Conservation (phyloP, 2,797 vertebrate species). For the Girardinus metallicus region DNA sequence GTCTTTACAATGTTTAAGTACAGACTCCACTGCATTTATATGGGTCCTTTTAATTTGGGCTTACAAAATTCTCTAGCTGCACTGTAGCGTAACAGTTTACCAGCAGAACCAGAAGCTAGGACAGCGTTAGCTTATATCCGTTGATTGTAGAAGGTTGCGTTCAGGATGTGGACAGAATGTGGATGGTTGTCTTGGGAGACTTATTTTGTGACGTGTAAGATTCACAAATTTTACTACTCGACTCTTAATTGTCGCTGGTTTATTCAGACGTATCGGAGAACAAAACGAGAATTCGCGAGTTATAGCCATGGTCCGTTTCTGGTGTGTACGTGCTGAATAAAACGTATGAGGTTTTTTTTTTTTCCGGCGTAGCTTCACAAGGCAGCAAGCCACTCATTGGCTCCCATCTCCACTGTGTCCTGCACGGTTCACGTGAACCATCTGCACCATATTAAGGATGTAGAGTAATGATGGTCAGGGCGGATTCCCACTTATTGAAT, state of each 20-base stretch:
- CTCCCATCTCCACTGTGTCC: not conserved
- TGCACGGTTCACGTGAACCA: not conserved
- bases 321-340: conserved; percentile 29
- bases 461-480: not conserved
- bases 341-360: not conserved
- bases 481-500: not conserved
- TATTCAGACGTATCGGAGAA: not conserved
- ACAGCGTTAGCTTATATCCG: not conserved
- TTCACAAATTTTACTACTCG: not conserved
- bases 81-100: not conserved
- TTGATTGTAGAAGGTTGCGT: not conserved
- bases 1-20: not conserved
- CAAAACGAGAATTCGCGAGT: not conserved
- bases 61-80: not conserved
- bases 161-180: conserved; percentile 1
- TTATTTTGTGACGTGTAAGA: not conserved
- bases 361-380: not conserved
- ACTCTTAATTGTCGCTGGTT: not conserved
- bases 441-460: not conserved
- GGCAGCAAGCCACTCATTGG: not conserved
- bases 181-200: not conserved
- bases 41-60: not conserved
- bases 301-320: not conserved
- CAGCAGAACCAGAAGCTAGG: not conserved
- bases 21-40: not conserved